phyloP scores from a whole-genome alignment of 2,888 invertebrate species.

The Scaeva pyrastri region DNA sequence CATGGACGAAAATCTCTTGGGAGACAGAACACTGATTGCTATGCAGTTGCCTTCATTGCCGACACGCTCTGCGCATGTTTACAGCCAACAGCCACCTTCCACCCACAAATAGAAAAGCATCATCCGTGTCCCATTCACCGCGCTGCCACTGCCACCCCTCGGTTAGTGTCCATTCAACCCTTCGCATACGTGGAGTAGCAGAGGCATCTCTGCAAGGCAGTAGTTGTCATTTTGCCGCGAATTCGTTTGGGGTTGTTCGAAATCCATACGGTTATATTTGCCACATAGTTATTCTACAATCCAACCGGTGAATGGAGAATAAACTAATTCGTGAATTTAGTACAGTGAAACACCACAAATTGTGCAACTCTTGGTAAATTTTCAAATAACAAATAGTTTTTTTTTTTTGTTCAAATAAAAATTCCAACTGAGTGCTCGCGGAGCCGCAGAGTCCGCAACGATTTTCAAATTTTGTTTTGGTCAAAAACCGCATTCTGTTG shows the following conservation, averaged over 20 bases:
- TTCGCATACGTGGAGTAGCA: conserved; percentile 52
- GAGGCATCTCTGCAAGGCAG: conserved; percentile 48
- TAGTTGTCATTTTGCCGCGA: conserved; percentile 82
- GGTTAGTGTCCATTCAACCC: conserved; percentile 74
- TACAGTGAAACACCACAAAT: conserved; percentile 47
- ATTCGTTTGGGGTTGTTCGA: conserved; percentile 80
- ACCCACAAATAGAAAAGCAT: conserved; percentile 51
- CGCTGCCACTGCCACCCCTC: conserved; percentile 51
- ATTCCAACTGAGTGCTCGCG: conserved; percentile 42
- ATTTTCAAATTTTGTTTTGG: conserved; percentile 63
- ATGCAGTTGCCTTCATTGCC: conserved; percentile 1
- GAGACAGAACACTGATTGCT: conserved; percentile 51
- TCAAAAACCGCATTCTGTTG: conserved; percentile 56
- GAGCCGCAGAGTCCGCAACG: conserved; percentile 46
- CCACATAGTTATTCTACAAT: neutral
- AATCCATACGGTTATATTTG: conserved; percentile 45
- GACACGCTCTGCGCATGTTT: conserved; percentile 55
- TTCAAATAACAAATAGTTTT: conserved; percentile 29
- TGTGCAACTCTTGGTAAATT: conserved; percentile 70
- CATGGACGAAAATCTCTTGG: conserved; percentile 61
- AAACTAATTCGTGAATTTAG: conserved; percentile 50
- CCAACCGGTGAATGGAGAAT: conserved; percentile 56
- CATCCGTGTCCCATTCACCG: conserved; percentile 34
- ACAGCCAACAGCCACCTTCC: conserved; percentile 21
- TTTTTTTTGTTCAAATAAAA: conserved; percentile 20